These are phyloP conservation scores for Thripadectes ignobilis DNA, from an alignment of 2,797 vertebrate species.

Conservation along the genomic window DNA sequence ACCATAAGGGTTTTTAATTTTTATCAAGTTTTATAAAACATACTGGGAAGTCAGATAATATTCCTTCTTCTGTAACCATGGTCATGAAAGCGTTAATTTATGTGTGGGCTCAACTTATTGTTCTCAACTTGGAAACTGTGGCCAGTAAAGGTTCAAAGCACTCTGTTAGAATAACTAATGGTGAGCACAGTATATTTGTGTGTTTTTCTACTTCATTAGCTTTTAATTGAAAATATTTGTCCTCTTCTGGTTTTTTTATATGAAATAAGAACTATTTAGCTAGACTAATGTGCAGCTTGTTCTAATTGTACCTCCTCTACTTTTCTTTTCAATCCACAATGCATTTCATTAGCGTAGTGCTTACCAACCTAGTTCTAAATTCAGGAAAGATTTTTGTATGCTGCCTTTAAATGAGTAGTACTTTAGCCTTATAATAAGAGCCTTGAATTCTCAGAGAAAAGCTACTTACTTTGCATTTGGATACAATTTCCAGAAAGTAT, in stretches of 20 bases:
- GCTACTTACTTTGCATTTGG: neutral
- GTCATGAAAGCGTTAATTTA: neutral
- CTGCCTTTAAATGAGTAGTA: neutral
- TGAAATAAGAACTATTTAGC: neutral
- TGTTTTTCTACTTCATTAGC: neutral
- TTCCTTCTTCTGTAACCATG: neutral
- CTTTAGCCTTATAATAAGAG: neutral
- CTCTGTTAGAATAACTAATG: neutral
- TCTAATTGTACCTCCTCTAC: neutral
- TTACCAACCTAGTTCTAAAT: neutral
- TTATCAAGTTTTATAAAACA: neutral
- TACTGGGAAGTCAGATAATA: neutral
- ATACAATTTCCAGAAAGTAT: neutral
- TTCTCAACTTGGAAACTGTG: neutral
- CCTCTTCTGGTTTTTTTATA: neutral
- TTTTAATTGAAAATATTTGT: neutral
- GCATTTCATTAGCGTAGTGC: neutral
- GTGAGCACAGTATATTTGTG: neutral
- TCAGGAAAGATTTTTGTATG: neutral
- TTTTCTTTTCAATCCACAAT: neutral
- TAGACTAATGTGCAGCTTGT: neutral
- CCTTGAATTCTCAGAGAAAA: neutral
- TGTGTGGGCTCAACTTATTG: neutral
- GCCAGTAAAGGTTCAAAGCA: neutral
- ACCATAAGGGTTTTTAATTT: neutral